Base-by-base conservation (phyloP, 2,113 vertebrate genomes). In the Cisticola juncidis region DNA sequence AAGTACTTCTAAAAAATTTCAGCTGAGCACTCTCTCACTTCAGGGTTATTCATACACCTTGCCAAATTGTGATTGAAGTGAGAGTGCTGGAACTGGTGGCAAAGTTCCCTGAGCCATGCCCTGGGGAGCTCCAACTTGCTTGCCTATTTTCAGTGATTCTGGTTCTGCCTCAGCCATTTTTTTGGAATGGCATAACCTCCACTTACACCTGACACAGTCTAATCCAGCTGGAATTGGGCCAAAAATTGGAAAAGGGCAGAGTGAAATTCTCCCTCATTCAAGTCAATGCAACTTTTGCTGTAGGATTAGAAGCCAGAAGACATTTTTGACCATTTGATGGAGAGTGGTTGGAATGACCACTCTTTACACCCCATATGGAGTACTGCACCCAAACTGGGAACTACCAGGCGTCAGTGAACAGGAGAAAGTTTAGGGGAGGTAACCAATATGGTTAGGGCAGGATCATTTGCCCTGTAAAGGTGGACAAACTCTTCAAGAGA, bases 191-290 rank as follows among this genome's bases (percentile, higher is more conserved):
- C 14, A 33, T 36, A 36, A 61, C 21, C 21, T 68, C n/a, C 14
- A 40, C 23, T 23, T 42, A 25, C 11, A 38, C 7, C 40, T 38
- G 24, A 25, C 2, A 23, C 2, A 7, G 11, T 29, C n/a, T 35
- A 48, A 64, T 15, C 15, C 35, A 64, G 14, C 3, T 51, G 29
- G 44, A 14, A 11, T 58, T 54, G 48, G 38, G 45, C 31, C 14
- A 11, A 35, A 73, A 76, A 28, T 51, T 51, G 24, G 9, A 12
- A 64, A 53, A 15, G 74, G 4, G 1, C 14, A 18, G 22, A 21
- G 14, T 24, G 61, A 72, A 65, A 3, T 57, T 62, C 54, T 56
- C 7, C 14, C n/a, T 56, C 0, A 0, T 7, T 76, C n/a, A 48
- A 61, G 23, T 28, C 19, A 42, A 11, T 6, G 18, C 11, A n/a